Evolutionary conservation across 2,113 vertebrate genomes (phyloP).

Genomic region (Mesitornis unicolor): DNA sequence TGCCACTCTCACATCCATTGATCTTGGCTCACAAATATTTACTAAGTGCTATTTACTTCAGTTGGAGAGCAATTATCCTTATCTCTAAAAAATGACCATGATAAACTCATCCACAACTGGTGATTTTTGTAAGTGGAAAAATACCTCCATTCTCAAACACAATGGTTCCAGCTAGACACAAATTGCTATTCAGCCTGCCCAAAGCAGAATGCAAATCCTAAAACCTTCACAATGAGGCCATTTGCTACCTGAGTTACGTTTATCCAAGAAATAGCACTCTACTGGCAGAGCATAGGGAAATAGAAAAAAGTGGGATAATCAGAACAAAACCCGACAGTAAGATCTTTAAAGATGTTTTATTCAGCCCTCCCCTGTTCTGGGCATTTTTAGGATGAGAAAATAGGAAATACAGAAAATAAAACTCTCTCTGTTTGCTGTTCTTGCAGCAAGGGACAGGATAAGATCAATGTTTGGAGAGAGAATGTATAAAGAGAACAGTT

Average conservation of each 20-base stretch:
- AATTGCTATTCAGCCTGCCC: neutral
- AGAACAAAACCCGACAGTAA: neutral
- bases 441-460: neutral
- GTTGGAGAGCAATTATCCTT: neutral
- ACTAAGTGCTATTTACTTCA: neutral
- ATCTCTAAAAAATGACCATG: neutral
- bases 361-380: neutral
- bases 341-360: neutral
- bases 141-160: neutral
- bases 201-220: neutral
- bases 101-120: neutral
- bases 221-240: neutral
- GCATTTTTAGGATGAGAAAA: neutral
- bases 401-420: neutral
- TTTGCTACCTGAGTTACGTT: neutral
- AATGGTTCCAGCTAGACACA: neutral
- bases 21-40: neutral
- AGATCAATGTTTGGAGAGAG: conserved; percentile 30
- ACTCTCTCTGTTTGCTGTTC: neutral
- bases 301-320: neutral
- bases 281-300: neutral
- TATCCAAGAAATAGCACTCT: neutral
- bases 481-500: neutral
- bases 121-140: neutral
- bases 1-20: neutral